A percentile compares a stretch with the other conserved stretches of the same genome.
Conservation (phyloP, 1,140 invertebrate genomes). For the Hermetia illucens region DNA sequence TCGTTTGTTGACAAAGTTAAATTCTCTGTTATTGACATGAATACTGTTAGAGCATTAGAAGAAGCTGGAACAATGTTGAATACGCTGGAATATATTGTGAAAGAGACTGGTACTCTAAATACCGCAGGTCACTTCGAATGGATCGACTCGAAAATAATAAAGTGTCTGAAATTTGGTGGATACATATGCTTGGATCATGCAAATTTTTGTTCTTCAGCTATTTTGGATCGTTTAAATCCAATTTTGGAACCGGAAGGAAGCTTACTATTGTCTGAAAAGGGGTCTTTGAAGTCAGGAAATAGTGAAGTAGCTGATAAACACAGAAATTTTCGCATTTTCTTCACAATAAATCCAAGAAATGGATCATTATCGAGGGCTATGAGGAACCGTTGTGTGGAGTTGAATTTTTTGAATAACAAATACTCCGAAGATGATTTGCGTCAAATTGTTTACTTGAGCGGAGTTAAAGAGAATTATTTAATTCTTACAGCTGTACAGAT, state of each 20-base stretch:
- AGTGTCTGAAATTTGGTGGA: conserved; percentile 31
- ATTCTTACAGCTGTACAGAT: conserved; percentile 37
- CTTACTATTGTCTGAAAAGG: conserved; percentile 83
- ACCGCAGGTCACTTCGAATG: conserved; percentile 90
- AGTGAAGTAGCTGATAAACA: conserved; percentile 71
- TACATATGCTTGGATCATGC: conserved; percentile 70
- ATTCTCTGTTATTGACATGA: not conserved
- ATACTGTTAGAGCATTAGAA: not conserved
- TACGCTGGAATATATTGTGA: conserved; percentile 29
- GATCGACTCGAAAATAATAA: conserved; percentile 89
- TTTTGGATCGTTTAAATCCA: conserved; percentile 91
- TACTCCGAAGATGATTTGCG: conserved; percentile 35
- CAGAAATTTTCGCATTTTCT: conserved; percentile 81
- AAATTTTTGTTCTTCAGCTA: conserved; percentile 91
- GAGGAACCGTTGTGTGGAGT: conserved; percentile 93
- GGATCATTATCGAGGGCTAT: conserved; percentile 96
- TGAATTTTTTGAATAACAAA: conserved; percentile 49
- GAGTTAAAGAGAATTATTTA: conserved; percentile 29
- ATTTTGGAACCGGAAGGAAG: conserved; percentile 86
- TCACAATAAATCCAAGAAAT: conserved; percentile 87
- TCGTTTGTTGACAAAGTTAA: not conserved
- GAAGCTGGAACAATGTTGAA: conserved; percentile 9
- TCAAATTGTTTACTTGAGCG: conserved; percentile 37
- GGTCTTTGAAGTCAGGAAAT: conserved; percentile 53
- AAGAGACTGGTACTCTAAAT: conserved; percentile 44